Conservation (phyloP, 2,113 vertebrate species). For the Anseranas semipalmata region DNA sequence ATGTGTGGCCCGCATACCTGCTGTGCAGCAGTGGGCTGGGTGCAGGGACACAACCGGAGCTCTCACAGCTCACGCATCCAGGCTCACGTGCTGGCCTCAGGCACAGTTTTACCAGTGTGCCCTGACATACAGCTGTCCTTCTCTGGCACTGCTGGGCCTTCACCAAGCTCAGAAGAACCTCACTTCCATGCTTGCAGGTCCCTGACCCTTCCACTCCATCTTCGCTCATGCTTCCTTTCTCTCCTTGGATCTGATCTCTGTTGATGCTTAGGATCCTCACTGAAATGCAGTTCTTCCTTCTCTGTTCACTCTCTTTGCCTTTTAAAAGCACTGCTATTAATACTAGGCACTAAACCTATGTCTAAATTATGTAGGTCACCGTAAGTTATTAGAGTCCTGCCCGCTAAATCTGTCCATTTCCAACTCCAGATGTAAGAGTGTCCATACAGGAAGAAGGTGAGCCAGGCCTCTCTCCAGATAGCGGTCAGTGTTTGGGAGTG, state of each 20-base stretch:
- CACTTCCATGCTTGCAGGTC: too few relatives aligned
- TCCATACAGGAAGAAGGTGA: neutral
- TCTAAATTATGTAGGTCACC: fast-evolving
- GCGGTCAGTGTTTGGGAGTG: neutral
- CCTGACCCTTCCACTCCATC: neutral
- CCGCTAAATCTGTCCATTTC: too few relatives aligned
- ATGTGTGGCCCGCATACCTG: fast-evolving
- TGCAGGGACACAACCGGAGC: fast-evolving
- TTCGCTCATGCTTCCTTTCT: neutral
- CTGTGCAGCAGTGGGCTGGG: fast-evolving
- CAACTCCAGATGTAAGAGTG: neutral
- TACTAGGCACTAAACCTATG: neutral
- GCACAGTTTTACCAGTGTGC: fast-evolving
- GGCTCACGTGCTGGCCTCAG: neutral
- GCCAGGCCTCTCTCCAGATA: neutral
- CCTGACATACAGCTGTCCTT: fast-evolving
- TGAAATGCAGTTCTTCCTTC: neutral
- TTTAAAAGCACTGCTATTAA: fast-evolving
- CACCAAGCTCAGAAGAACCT: too few relatives aligned
- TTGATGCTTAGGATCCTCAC: neutral
- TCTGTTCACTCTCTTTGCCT: neutral
- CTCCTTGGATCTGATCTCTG: neutral
- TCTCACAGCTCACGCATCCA: neutral
- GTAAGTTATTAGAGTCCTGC: neutral
- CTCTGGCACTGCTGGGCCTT: neutral